These are phyloP conservation scores for Onthophagus taurus DNA, from an alignment of 1,140 invertebrate species.

Conservation along the genomic window DNA sequence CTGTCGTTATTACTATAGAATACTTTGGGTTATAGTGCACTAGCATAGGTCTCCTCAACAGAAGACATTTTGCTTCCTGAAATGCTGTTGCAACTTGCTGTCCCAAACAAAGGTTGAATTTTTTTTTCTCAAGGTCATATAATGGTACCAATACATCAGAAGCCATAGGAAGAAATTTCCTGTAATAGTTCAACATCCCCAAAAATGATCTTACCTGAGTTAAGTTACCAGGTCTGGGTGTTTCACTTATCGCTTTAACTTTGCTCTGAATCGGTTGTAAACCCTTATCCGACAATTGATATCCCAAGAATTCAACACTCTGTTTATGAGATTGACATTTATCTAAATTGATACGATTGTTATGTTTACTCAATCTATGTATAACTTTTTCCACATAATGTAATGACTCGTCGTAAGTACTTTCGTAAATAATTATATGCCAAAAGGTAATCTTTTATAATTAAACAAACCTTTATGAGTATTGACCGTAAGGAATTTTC, in stretches of 20 bases:
- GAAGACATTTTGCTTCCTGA: too few relatives aligned
- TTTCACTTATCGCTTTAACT: not conserved
- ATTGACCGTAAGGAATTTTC: too few relatives aligned
- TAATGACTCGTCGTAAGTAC: too few relatives aligned
- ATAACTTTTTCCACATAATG: not conserved
- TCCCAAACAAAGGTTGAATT: slow-evolving; percentile 19
- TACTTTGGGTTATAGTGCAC: too few relatives aligned
- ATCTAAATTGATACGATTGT: not conserved
- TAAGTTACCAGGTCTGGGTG: not conserved
- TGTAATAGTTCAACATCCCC: slow-evolving; percentile 9
- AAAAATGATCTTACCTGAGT: slow-evolving; percentile 5
- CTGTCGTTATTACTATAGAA: too few relatives aligned
- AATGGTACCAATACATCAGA: slow-evolving; percentile 2
- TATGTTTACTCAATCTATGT: not conserved
- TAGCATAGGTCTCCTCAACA: too few relatives aligned
- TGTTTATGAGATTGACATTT: not conserved
- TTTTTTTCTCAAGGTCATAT: slow-evolving; percentile 18
- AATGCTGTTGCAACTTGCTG: slow-evolving; percentile 22
- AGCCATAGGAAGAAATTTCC: not conserved
- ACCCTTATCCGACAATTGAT: not conserved
- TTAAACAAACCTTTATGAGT: too few relatives aligned
- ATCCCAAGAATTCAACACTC: slow-evolving; percentile 3
- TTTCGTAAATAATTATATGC: too few relatives aligned
- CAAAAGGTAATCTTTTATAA: too few relatives aligned
- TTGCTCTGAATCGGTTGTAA: not conserved